phyloP scores from a whole-genome alignment of 2,888 invertebrate species.

The Dendrolimus houi region DNA sequence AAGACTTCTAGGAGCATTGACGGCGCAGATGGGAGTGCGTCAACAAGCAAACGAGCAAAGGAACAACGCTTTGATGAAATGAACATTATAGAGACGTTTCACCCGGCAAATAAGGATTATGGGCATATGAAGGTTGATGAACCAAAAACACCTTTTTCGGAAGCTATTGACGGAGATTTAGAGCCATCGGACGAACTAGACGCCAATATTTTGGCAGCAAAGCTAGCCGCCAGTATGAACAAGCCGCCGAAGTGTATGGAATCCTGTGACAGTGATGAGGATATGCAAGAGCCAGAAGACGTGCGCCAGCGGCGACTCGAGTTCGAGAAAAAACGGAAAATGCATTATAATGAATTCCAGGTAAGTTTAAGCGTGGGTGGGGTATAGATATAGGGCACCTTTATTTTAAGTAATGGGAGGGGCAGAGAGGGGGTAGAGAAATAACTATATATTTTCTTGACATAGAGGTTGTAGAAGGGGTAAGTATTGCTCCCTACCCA shows the following conservation, averaged over 20 bases:
- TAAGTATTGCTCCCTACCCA: no score
- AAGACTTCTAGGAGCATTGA: constrained; percentile 96
- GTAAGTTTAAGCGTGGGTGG: constrained; percentile 20
- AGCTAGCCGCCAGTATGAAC: constrained; percentile 76
- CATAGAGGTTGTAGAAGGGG: no score
- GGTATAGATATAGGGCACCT: no score
- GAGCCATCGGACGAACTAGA: constrained; percentile 79
- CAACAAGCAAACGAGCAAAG: constrained; percentile 67
- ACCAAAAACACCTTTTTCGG: constrained; percentile 93
- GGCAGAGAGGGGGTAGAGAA: no score
- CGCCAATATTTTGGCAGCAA: constrained; percentile 85
- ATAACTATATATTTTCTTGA: no score
- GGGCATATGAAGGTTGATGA: constrained; percentile 98
- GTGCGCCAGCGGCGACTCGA: constrained; percentile 80
- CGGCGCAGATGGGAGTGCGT: constrained; percentile 70
- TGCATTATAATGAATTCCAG: constrained; percentile 97
- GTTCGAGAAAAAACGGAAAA: constrained; percentile 95
- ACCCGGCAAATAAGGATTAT: constrained; percentile 98
- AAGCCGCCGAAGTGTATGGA: constrained; percentile 65
- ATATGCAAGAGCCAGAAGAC: constrained; percentile 78
- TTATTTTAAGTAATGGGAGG: no score
- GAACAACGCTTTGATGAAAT: constrained; percentile 97
- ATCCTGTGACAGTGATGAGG: constrained; percentile 74
- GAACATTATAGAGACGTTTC: constrained; percentile 98
- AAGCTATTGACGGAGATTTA: constrained; percentile 77